Percentiles rank a stretch among this genome's conserved stretches.
These are phyloP conservation scores for Chymomyza amoena DNA, from an alignment of 2,888 invertebrate genomes.

Conservation along the genomic window DNA sequence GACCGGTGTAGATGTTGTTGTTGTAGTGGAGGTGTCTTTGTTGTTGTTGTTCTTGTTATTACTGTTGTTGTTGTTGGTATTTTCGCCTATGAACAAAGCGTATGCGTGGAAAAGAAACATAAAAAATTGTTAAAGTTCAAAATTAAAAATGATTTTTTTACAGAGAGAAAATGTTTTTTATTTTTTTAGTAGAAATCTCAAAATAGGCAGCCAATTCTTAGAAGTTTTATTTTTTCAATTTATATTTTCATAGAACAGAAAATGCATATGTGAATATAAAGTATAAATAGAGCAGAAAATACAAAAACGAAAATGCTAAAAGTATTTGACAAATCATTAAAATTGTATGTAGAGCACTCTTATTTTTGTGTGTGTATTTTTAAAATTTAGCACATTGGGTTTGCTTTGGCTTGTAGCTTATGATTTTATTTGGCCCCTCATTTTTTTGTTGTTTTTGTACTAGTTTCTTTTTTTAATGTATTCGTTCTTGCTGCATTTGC, in stretches of 20 bases:
- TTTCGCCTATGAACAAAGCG: conserved; percentile 70
- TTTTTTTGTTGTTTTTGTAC: neutral
- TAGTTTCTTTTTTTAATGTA: conserved; percentile 11
- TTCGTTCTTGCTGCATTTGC: conserved; percentile 60
- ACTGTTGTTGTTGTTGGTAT: conserved; percentile 62
- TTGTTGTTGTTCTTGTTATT: conserved; percentile 39
- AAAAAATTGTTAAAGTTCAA: conserved; percentile 67
- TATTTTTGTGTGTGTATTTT: conserved; percentile 56
- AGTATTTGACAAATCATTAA: conserved; percentile 27
- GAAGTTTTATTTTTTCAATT: conserved; percentile 13
- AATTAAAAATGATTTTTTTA: conserved; percentile 54
- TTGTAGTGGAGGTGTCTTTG: conserved; percentile 54
- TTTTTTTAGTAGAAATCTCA: conserved; percentile 27
- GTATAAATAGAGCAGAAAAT: conserved; percentile 8
- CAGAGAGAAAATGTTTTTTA: conserved; percentile 17
- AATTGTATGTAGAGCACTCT: neutral
- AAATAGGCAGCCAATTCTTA: conserved; percentile 57
- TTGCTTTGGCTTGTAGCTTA: conserved; percentile 24
- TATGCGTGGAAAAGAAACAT: conserved; percentile 69
- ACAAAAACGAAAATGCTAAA: conserved; percentile 26
- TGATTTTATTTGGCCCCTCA: neutral
- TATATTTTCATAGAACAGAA: conserved; percentile 34
- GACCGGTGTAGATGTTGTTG: conserved; percentile 59
- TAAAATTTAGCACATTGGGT: conserved; percentile 66
- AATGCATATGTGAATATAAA: conserved; percentile 44